Conservation (phyloP, 2,113 vertebrate species). For the Terrapene triunguis region DNA sequence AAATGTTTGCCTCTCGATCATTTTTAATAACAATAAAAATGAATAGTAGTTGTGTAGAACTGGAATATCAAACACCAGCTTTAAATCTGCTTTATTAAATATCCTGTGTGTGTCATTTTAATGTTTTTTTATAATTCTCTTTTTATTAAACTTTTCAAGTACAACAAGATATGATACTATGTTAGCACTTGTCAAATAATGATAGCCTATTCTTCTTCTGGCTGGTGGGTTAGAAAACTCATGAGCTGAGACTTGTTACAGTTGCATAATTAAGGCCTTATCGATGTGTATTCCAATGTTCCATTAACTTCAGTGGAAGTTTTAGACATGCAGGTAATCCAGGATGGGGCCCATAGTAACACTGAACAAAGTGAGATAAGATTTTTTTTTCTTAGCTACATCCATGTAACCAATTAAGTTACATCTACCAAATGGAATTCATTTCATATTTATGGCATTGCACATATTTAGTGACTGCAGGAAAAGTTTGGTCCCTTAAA, state of each 20-base stretch:
- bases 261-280: background rate
- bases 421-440: background rate
- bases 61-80: background rate
- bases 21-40: constrained; percentile 13
- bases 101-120: background rate
- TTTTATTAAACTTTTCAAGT: constrained; percentile 37
- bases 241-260: background rate
- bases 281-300: background rate
- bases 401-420: background rate
- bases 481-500: background rate
- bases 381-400: background rate
- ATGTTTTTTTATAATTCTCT: background rate
- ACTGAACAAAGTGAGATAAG: background rate
- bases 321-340: background rate
- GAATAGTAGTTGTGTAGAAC: background rate
- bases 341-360: background rate
- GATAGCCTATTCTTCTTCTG: background rate
- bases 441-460: background rate
- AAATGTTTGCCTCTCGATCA: constrained; percentile 6
- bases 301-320: background rate
- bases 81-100: background rate
- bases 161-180: background rate
- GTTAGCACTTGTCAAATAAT: background rate
- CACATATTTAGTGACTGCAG: background rate
- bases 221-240: background rate